Base-by-base conservation (phyloP, 2,113 vertebrate genomes). In the Bungarus multicinctus region DNA sequence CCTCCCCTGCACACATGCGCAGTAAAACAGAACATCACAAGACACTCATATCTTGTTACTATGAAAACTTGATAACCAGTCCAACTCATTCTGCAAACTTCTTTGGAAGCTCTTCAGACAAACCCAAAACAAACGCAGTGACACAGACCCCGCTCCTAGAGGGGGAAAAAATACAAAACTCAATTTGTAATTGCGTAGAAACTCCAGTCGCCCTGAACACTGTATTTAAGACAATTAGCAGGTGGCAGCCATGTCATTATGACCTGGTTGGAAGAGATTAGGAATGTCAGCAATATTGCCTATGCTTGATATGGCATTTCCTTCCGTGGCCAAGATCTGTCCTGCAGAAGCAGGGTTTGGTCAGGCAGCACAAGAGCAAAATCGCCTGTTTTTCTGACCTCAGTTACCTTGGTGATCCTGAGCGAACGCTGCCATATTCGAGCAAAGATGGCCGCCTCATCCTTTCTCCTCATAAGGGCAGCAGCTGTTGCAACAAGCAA, bases 401-500 rank as follows among this genome's bases (percentile, higher is more conserved):
- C 18, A 11, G 10, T 22, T 4, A 9, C 4, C 25, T 22, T 58
- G 1, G 57, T 3, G 16, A 18, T 43, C 0, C 30, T 34, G 89
- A 34, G 14, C 45, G 10, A 64, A 87, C 30, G 25, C n/a, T 43
- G 30, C n/a, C 16, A 1, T 22, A 25, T 39, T 27, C 18, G 4
- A 50, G 60, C 50, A 1, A 55, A 88, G 6, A 86, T 14, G 89
- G 39, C 45, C 45, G 27, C 45, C 54, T 64, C 34, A 10, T 81
- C 18, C 18, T 47, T 43, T 30, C 55, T 54, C 90, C n/a, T 55
- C 87, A 89, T 86, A 89, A 54, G 90, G 90, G 54, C 25, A 30
- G 22, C 90, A 91, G 90, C 93, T 93, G 54, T 93, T 58, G 87
- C n/a, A 93, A 91, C 47, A 89, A 30, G 69, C 55, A 64, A 30